These are phyloP conservation scores for Aulostomus chinensis DNA, from an alignment of 2,797 vertebrate species.

Conservation along the genomic window DNA sequence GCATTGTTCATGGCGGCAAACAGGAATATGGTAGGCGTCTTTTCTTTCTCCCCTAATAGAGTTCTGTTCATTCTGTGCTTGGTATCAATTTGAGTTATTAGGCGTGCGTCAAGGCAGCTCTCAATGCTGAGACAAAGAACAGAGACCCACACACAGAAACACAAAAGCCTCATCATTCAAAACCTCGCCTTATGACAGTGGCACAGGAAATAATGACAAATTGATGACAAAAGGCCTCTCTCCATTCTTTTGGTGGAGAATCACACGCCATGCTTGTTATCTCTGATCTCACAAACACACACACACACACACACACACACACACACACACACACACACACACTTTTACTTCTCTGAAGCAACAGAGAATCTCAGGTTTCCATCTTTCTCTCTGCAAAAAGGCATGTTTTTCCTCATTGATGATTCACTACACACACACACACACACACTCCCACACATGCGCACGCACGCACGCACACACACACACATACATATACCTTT, in stretches of 20 bases:
- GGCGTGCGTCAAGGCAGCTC: constrained; percentile 29
- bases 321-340: no score
- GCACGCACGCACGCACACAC: no score
- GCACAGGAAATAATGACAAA: constrained; percentile 51
- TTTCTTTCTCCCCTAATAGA: constrained; percentile 62
- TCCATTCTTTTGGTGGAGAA: constrained; percentile 28
- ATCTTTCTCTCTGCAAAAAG: background rate
- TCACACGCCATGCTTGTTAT: constrained; percentile 26
- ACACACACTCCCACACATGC: no score
- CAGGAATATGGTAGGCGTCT: constrained; percentile 7
- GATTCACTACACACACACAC: no score
- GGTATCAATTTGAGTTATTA: constrained; percentile 61
- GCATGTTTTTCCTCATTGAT: constrained; percentile 4
- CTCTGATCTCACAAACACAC: constrained; percentile 11
- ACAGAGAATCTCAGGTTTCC: background rate
- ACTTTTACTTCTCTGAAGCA: no score
- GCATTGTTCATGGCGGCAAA: constrained; percentile 7
- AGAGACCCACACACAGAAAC: constrained; percentile 39
- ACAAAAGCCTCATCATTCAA: constrained; percentile 50
- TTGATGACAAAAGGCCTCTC: constrained; percentile 39
- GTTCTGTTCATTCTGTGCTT: constrained; percentile 33
- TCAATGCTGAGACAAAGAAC: constrained; percentile 41
- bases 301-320: constrained; percentile 12
- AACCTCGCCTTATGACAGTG: constrained; percentile 33
- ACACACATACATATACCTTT: no score